phyloP scores from a whole-genome alignment of 2,888 invertebrate species.

The Drosophila robusta region DNA sequence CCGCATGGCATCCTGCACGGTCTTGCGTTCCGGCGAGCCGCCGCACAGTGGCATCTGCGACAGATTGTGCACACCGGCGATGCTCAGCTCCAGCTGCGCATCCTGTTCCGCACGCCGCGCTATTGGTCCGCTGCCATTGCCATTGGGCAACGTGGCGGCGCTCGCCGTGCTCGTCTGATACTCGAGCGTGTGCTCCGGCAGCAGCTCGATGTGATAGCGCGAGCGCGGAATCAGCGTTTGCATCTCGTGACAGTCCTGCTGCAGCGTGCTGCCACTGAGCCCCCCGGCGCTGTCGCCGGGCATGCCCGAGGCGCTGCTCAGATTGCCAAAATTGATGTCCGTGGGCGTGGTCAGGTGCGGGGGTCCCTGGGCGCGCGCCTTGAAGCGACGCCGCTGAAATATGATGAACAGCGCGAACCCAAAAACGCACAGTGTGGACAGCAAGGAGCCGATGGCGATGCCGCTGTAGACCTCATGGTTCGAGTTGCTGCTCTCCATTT shows the following conservation, averaged over 20 bases:
- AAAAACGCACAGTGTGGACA: constrained; percentile 81
- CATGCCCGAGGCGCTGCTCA: constrained; percentile 78
- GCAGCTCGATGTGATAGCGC: constrained; percentile 72
- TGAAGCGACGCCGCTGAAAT: constrained; percentile 82
- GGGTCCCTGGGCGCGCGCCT: constrained; percentile 80
- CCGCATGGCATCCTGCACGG: constrained; percentile 56
- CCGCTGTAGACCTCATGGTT: constrained; percentile 82
- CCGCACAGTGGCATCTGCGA: constrained; percentile 79
- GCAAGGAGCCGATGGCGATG: constrained; percentile 82
- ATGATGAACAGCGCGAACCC: constrained; percentile 82
- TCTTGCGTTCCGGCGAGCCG: constrained; percentile 72
- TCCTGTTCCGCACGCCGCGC: constrained; percentile 51
- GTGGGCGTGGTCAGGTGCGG: constrained; percentile 82
- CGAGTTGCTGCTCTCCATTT: constrained; percentile 62
- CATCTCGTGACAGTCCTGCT: constrained; percentile 85
- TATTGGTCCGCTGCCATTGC: constrained; percentile 58
- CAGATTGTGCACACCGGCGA: constrained; percentile 76
- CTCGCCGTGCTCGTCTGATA: constrained; percentile 76
- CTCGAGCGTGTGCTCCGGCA: constrained; percentile 70
- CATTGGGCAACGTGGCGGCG: constrained; percentile 74
- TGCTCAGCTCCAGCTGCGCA: constrained; percentile 53
- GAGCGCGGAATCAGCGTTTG: constrained; percentile 84
- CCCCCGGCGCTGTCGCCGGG: constrained; percentile 83
- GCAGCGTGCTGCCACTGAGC: constrained; percentile 80
- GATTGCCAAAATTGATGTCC: constrained; percentile 82